Evolutionary conservation across 1,140 invertebrate genomes (phyloP), one percentile per base, ranked within the genome.

Genomic region (Zaprionus tsacasi): DNA sequence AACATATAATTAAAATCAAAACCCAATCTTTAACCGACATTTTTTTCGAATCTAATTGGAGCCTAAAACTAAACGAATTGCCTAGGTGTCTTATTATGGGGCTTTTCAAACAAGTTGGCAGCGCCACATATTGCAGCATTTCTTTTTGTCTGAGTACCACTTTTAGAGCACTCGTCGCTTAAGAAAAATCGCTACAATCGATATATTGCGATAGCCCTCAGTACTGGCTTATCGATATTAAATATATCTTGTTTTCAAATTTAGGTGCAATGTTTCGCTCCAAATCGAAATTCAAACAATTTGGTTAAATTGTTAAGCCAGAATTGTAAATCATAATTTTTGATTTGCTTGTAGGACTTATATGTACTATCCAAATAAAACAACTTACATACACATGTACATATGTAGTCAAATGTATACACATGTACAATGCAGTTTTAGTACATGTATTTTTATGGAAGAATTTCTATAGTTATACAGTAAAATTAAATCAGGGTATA

Each of bases 221-320:
- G 27, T 30, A 30, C 27, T 6, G 27, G 6, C 27, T 30, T 30
- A 30, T 30, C 27, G 27, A 30, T 30, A 30, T 30, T 21, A 21
- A 21, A n/a, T n/a, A n/a, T n/a, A 27, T 27, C 25, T 27, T 27
- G 4, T 27, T 27, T 27, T 1, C 8, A 48, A 21, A 6, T 6
- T 4, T 25, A 4, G 7, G 54, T 50, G 30, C 6, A 33, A 2
- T 21, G 25, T 1, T 5, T 55, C 0, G 50, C 56, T 5, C 17
- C 36, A 17, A n/a, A 27, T 1, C 40, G 45, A 8, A 33, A 6
- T 8, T 10, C 52, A 36, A 76, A 43, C 71, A 82, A 52, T 83
- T 83, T 58, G 70, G 68, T 40, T 25, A 73, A 38, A 80, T 85
- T n/a, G 54, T 83, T 30, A 66, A 48, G 21, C 80, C 83, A 27